phyloP scores from a whole-genome alignment of 2,113 vertebrate species.

The Odontesthes bonariensis region DNA sequence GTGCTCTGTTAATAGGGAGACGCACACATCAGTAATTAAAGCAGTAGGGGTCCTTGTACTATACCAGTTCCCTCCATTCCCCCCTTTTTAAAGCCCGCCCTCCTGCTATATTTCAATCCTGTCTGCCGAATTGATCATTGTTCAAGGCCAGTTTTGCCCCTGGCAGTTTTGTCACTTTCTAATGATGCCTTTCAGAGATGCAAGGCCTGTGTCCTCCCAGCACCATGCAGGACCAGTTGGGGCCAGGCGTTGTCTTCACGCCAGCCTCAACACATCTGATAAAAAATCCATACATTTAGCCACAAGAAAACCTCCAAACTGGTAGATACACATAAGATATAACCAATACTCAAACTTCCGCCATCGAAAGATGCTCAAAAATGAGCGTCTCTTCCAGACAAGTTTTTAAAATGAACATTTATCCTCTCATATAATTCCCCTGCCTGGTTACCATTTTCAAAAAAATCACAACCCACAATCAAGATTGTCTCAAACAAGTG shows the following conservation, averaged over 20 bases:
- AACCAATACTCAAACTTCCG: background rate
- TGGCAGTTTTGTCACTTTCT: conserved; percentile 86
- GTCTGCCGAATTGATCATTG: conserved; percentile 83
- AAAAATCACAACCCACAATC: background rate
- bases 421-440: background rate
- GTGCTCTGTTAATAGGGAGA: conserved; percentile 81
- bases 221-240: conserved; percentile 61
- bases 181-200: conserved; percentile 80
- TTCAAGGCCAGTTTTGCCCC: conserved; percentile 81
- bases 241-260: conserved; percentile 73
- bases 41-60: conserved; percentile 82
- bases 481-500: background rate
- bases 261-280: conserved; percentile 57
- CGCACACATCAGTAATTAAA: conserved; percentile 87
- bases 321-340: conserved; percentile 8
- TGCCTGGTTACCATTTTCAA: too few species aligned
- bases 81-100: conserved; percentile 57
- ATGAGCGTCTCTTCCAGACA: too few species aligned
- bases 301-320: conserved; percentile 37
- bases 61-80: conserved; percentile 64
- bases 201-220: conserved; percentile 62
- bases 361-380: background rate
- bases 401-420: background rate
- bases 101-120: conserved; percentile 72
- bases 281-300: conserved; percentile 64